phyloP scores from a whole-genome alignment of 2,797 vertebrate species.

The Galagoides demidoff region DNA sequence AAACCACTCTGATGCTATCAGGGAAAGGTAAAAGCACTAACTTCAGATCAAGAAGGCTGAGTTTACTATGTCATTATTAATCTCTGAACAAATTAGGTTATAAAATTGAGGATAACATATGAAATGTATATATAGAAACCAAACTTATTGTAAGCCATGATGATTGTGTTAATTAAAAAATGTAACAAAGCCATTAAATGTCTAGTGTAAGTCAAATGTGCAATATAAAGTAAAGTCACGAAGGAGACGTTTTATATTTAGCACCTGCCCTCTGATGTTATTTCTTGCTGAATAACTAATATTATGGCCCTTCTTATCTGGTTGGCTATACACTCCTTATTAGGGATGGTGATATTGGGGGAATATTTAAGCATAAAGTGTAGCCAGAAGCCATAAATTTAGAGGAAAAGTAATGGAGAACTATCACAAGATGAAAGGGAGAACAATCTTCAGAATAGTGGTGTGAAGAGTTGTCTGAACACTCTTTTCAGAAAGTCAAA shows the following conservation, averaged over 20 bases:
- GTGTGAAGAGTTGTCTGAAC: not conserved
- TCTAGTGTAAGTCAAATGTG: not conserved
- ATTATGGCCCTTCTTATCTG: not conserved
- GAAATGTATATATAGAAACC: not conserved
- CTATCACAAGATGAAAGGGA: not conserved
- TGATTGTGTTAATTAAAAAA: not conserved
- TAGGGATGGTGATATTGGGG: not conserved
- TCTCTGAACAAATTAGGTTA: not conserved
- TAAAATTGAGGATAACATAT: not conserved
- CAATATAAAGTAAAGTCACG: not conserved
- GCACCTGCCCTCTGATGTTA: not conserved
- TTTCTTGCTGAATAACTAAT: constrained; percentile 15
- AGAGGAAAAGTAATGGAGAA: not conserved
- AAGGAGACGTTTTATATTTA: not conserved
- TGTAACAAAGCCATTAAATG: not conserved
- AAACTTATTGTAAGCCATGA: not conserved
- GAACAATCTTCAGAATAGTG: not conserved
- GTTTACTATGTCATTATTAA: not conserved
- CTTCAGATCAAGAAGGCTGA: not conserved
- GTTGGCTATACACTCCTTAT: not conserved
- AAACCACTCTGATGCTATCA: not conserved
- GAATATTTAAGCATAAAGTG: not conserved
- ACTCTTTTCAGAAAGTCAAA: not conserved
- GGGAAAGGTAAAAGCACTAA: not conserved
- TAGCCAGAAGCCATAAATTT: not conserved